Evolutionary conservation across 2,797 vertebrate genomes (phyloP), one percentile per base, ranked within the genome.

Genomic region (Sciurus carolinensis): DNA sequence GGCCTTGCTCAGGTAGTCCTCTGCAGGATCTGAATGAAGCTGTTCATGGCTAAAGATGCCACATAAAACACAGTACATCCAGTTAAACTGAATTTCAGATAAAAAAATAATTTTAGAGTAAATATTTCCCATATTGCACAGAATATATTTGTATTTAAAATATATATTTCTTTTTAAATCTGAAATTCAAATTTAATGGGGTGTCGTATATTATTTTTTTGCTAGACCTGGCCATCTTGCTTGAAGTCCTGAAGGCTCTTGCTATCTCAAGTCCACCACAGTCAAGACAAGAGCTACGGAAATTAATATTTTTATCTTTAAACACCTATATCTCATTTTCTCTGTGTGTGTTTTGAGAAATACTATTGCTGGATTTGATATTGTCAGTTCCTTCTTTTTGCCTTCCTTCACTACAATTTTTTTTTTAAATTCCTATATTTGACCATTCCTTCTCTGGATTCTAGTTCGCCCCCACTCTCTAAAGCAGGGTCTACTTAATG

Each of bases 181-280:
- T 87, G 17, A 96, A 91, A 89, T 69, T 64, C 80, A 69, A 69
- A 96, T 73, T 62, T 89, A 82, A 88, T 8, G 91, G 28, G 20
- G 1, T 90, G 13, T 77, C 5, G 12, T 11, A 1, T 77, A 66
- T 85, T 81, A 73, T 73, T 88, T 88, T 76, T n/a, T 91, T 88
- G 24, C 13, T 85, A 39, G 87, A n/a, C 11, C 17, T 88, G 71
- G 7, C 30, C 81, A 36, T 11, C 59, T 28, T 71, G n/a, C 24
- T 77, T 44, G 30, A 91, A 84, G n/a, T 75, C 33, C 54, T 81
- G 14, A 90, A 85, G 67, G 24, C 15, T 80, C 42, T 54, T 54
- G 26, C 33, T 14, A 87, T 44, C 18, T 1, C 36, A 90, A 22
- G 14, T 3, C 39, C 24, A 77, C 50, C 17, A 1, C 6, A 84